These are phyloP conservation scores for Vulpes lagopus DNA, from an alignment of 2,113 vertebrate species.

Conservation along the genomic window DNA sequence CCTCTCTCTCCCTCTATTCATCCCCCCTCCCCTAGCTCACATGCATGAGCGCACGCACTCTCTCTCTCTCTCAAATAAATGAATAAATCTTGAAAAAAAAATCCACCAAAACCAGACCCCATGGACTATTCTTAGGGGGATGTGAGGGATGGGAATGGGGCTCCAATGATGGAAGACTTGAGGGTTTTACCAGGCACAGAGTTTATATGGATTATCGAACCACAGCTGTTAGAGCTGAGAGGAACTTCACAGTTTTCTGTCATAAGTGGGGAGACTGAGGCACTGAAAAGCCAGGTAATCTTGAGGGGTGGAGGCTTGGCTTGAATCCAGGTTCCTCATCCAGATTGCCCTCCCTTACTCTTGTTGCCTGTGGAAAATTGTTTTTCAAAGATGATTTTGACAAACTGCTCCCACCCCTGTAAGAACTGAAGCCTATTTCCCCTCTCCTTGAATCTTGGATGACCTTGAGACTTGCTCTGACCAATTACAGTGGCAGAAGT, in stretches of 20 bases:
- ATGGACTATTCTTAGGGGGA: background rate
- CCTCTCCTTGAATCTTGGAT: background rate
- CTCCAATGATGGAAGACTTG: background rate
- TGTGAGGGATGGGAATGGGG: background rate
- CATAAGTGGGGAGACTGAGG: background rate
- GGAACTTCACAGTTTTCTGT: background rate
- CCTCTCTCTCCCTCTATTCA: background rate
- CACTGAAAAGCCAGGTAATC: background rate
- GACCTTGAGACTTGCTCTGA: background rate
- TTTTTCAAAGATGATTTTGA: background rate
- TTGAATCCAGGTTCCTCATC: background rate
- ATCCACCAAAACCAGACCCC: background rate
- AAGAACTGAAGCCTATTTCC: background rate
- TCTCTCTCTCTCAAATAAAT: background rate
- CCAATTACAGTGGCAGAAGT: background rate
- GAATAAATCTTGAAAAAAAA: background rate
- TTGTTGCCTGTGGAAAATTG: too few relatives aligned
- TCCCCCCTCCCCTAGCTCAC: background rate
- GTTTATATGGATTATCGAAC: background rate
- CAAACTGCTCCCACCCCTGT: background rate
- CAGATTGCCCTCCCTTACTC: background rate
- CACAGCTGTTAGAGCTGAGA: background rate
- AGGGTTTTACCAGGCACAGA: background rate
- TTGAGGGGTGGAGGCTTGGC: background rate
- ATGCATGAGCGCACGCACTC: background rate